These are phyloP conservation scores for Trichonephila inaurata DNA, from an alignment of 1,140 invertebrate genomes.

Conservation along the genomic window DNA sequence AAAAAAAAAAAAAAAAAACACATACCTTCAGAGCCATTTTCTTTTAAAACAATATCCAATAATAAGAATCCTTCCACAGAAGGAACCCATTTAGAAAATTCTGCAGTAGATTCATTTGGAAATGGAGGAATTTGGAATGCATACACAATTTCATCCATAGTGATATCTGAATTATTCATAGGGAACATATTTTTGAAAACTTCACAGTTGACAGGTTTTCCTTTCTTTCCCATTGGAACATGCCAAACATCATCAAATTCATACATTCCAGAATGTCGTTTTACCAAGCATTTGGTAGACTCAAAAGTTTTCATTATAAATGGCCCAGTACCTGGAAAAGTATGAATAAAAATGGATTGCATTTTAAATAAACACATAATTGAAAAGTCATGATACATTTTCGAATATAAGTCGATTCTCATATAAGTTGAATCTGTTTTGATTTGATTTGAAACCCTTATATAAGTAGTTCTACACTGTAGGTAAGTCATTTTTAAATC, in stretches of 20 bases:
- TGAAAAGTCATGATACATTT: no score
- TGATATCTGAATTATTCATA: background rate
- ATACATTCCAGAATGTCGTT: background rate
- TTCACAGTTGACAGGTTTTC: background rate
- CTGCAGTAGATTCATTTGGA: background rate
- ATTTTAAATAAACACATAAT: no score
- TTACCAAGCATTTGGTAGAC: background rate
- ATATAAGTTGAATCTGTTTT: no score
- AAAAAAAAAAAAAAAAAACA: no score
- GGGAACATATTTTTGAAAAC: background rate
- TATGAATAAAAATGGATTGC: no score
- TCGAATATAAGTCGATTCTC: no score
- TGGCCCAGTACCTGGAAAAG: no score
- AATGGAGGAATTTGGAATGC: background rate
- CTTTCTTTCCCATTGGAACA: background rate
- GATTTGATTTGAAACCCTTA: no score
- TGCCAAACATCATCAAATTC: background rate
- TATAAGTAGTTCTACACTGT: no score
- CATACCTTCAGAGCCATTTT: background rate
- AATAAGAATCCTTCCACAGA: background rate
- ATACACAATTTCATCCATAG: background rate
- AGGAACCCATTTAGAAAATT: background rate
- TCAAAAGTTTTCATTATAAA: background rate
- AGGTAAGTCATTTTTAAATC: no score
- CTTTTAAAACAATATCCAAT: background rate